A percentile compares a stretch with the other conserved stretches of the same genome.
Evolutionary conservation across 2,888 invertebrate species (phyloP).

Genomic region (Campaea margaritaria): DNA sequence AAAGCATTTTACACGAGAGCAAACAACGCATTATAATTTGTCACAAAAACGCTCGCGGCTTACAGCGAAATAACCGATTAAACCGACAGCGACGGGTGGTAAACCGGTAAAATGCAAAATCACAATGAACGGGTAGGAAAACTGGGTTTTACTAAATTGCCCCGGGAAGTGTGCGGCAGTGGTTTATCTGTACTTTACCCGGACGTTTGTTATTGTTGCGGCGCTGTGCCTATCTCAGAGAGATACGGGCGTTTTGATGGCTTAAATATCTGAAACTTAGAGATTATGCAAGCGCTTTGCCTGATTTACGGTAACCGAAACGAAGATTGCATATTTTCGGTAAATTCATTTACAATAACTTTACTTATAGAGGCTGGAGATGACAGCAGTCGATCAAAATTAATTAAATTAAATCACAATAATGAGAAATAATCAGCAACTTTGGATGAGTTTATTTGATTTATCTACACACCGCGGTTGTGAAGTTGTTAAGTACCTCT

Average conservation of each 20-base stretch:
- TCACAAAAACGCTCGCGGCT: slow-evolving; percentile 18
- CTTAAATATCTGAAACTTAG: slow-evolving; percentile 5
- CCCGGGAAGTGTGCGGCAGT: slow-evolving; percentile 4
- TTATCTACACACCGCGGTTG: no score
- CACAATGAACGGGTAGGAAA: slow-evolving; percentile 4
- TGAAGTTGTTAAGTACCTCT: no score
- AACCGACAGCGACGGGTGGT: slow-evolving; percentile 2
- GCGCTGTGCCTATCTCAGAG: slow-evolving; percentile 1
- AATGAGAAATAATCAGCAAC: no score
- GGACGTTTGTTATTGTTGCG: slow-evolving; percentile 23
- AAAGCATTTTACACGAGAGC: slow-evolving; percentile 14
- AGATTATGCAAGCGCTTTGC: neutral
- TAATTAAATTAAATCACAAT: no score
- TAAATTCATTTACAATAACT: no score
- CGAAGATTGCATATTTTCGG: no score
- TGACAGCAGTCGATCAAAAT: no score
- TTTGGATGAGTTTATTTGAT: no score
- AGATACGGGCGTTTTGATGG: slow-evolving; percentile 7
- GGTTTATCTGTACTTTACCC: slow-evolving; percentile 20
- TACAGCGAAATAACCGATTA: slow-evolving; percentile 17
- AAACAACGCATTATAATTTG: slow-evolving; percentile 20
- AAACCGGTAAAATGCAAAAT: slow-evolving; percentile 15
- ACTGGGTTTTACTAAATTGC: slow-evolving; percentile 12
- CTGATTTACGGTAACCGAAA: slow-evolving; percentile 8
- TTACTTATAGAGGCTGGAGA: no score